Evolutionary conservation across 2,797 vertebrate genomes (phyloP).

Genomic region (Apogon hyalosoma): DNA sequence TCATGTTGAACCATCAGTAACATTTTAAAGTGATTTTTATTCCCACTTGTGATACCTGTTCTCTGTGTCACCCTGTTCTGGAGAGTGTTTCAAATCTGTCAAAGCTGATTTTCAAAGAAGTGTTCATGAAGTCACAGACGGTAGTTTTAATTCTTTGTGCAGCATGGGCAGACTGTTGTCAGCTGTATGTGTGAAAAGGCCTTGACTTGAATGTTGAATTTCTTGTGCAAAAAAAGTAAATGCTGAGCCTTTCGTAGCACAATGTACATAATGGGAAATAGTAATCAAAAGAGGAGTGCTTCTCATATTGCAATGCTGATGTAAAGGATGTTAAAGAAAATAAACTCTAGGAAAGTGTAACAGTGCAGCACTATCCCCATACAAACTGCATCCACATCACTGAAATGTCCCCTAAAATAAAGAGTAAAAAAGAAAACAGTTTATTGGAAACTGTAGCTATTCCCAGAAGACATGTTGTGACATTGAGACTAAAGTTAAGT

Average conservation of each 20-base stretch:
- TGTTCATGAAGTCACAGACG: neutral
- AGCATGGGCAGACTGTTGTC: neutral
- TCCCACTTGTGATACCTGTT: neutral
- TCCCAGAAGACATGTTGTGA: conserved; percentile 30
- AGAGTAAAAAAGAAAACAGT: conserved; percentile 17
- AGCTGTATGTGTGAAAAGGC: conserved; percentile 13
- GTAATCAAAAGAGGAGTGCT: neutral
- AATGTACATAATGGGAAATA: neutral
- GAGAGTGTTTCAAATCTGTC: neutral
- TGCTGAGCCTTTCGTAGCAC: conserved; percentile 16
- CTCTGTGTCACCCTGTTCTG: neutral
- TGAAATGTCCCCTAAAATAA: conserved; percentile 12
- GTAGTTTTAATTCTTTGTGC: neutral
- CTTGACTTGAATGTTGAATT: conserved; percentile 1
- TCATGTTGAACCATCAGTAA: neutral
- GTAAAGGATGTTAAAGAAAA: neutral
- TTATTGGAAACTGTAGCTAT: conserved; percentile 27
- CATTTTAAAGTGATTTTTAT: neutral
- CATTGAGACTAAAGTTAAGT: conserved; percentile 27
- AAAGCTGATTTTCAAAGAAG: neutral
- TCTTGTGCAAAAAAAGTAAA: neutral
- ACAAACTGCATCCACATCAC: neutral
- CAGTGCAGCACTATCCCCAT: neutral
- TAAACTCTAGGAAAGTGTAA: neutral
- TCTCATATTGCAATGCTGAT: neutral